These are phyloP conservation scores for Morus bassanus DNA, from an alignment of 2,797 vertebrate species.

Conservation along the genomic window DNA sequence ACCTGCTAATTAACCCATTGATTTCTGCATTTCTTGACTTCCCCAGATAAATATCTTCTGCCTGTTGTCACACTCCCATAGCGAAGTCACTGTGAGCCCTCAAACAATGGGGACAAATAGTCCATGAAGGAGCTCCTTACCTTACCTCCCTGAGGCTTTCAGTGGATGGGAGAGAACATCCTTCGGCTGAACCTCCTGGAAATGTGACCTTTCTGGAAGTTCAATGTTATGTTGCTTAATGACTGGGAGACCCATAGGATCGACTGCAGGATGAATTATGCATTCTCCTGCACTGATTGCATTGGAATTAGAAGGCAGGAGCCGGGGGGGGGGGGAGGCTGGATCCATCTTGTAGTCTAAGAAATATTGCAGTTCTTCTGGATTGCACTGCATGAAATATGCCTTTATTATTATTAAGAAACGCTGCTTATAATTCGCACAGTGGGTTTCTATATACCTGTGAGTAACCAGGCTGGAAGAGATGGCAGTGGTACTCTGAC, in stretches of 20 bases:
- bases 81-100: background rate
- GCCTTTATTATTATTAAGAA: background rate
- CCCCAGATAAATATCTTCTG: background rate
- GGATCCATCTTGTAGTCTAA: background rate
- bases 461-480: background rate
- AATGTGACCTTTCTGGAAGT: background rate
- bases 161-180: background rate
- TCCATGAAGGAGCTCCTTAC: background rate
- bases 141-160: background rate
- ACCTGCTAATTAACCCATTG: constrained; percentile 12
- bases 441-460: background rate
- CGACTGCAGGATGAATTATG: background rate
- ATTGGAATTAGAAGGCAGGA: background rate
- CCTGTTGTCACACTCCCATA: background rate
- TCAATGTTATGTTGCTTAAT: background rate
- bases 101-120: background rate
- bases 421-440: background rate
- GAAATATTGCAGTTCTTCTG: constrained; percentile 20
- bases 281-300: background rate
- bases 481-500: background rate
- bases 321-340: background rate
- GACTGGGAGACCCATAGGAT: background rate
- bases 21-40: background rate
- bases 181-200: background rate
- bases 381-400: background rate